Percentiles rank a stretch among this genome's conserved stretches.
Conservation (phyloP, 2,797 vertebrate genomes). For the Diplodus sargus region DNA sequence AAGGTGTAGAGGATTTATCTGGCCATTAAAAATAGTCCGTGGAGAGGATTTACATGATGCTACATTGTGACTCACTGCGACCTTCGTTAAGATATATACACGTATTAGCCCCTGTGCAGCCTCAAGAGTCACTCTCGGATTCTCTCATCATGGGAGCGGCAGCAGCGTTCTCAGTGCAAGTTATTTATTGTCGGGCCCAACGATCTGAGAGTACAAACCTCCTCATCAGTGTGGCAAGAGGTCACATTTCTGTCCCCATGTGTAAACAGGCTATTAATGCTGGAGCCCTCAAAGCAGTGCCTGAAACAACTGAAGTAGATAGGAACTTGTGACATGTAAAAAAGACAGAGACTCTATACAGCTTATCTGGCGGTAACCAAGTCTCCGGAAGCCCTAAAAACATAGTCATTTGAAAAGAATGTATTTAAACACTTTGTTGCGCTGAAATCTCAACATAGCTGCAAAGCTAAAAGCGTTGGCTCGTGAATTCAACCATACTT, state of each 20-base stretch:
- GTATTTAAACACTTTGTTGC: too few species aligned
- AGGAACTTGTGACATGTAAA: too few species aligned
- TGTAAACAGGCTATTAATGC: background rate
- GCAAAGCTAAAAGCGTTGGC: too few species aligned
- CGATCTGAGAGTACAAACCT: background rate
- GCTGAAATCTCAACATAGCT: too few species aligned
- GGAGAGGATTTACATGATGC: conserved; percentile 34
- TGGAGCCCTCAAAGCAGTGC: background rate
- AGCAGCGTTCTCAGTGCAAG: background rate
- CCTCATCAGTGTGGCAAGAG: background rate
- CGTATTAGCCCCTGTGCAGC: background rate
- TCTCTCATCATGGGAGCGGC: background rate
- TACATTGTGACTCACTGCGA: conserved; percentile 34
- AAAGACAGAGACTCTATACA: too few species aligned
- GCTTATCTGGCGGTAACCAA: too few species aligned
- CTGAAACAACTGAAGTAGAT: too few species aligned
- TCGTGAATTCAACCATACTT: too few species aligned
- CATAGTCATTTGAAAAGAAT: too few species aligned
- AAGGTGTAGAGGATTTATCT: conserved; percentile 49
- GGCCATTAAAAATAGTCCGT: conserved; percentile 40
- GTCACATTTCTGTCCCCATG: background rate
- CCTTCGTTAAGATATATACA: conserved; percentile 44
- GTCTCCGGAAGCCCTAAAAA: too few species aligned
- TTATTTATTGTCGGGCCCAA: conserved; percentile 6
- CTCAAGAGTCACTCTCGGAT: conserved; percentile 1